These are phyloP conservation scores for Merluccius polli DNA, from an alignment of 2,797 vertebrate genomes.

Conservation along the genomic window DNA sequence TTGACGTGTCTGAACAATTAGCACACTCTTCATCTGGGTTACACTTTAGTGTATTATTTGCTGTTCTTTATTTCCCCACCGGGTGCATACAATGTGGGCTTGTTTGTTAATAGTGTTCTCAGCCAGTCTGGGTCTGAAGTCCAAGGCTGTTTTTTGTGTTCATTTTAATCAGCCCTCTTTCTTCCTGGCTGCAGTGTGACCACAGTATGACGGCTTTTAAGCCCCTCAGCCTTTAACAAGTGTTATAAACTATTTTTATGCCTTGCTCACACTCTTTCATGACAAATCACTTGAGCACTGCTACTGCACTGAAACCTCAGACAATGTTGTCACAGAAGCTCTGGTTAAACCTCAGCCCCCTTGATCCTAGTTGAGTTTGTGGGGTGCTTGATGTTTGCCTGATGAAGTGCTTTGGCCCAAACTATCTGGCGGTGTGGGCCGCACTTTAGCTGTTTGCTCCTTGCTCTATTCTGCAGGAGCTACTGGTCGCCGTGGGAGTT, in stretches of 20 bases:
- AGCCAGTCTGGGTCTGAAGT: background rate
- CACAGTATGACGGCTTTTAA: background rate
- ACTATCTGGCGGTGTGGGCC: background rate
- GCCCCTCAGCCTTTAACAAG: background rate
- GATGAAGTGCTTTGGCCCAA: background rate
- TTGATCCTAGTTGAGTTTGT: background rate
- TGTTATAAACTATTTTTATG: background rate
- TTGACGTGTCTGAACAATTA: background rate
- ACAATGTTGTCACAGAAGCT: background rate
- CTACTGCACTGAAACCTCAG: background rate
- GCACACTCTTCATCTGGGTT: background rate
- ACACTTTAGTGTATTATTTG: background rate
- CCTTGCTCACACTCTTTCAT: background rate
- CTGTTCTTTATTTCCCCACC: background rate
- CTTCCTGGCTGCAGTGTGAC: background rate
- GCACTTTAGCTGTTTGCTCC: background rate
- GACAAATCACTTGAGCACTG: background rate
- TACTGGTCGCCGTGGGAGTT: constrained; percentile 88
- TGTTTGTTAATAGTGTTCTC: background rate
- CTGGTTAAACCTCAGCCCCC: background rate
- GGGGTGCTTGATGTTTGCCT: background rate
- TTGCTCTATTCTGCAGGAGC: constrained; percentile 74
- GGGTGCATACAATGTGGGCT: background rate
- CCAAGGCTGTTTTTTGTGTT: background rate
- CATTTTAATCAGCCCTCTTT: background rate